phyloP scores from a whole-genome alignment of 2,888 invertebrate species.

The Alsophila aescularia region DNA sequence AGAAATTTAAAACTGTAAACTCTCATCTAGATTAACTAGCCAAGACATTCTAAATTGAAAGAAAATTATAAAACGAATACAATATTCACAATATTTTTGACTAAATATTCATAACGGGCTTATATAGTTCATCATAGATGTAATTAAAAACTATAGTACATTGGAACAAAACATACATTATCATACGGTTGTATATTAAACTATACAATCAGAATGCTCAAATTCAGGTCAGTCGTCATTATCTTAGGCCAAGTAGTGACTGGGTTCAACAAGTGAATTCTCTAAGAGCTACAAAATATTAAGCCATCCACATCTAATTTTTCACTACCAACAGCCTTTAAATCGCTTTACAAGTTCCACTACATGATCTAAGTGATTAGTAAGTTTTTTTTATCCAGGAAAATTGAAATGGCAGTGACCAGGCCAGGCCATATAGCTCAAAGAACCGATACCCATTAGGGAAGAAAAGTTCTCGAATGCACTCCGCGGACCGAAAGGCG shows the following conservation, averaged over 20 bases:
- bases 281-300: conserved; percentile 33
- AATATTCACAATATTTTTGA: conserved; percentile 3
- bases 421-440: too few species aligned
- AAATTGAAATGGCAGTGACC: too few species aligned
- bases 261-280: conserved; percentile 42
- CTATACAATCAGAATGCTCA: conserved; percentile 4
- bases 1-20: not conserved
- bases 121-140: not conserved
- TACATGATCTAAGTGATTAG: conserved; percentile 17
- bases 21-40: not conserved
- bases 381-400: too few species aligned
- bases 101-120: not conserved
- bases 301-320: conserved; percentile 31
- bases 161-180: not conserved
- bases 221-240: conserved; percentile 36
- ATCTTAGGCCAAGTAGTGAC: conserved; percentile 46
- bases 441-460: too few species aligned
- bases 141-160: not conserved
- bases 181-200: too few species aligned
- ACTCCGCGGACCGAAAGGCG: too few species aligned
- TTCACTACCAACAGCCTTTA: conserved; percentile 39
- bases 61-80: conserved; percentile 1
- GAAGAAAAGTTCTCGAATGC: too few species aligned
- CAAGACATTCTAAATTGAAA: conserved; percentile 4
- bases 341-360: conserved; percentile 19